A percentile compares a stretch with the other conserved stretches of the same genome.
These are phyloP conservation scores for Camponotus pennsylvanicus DNA, from an alignment of 1,140 invertebrate genomes.

Conservation along the genomic window DNA sequence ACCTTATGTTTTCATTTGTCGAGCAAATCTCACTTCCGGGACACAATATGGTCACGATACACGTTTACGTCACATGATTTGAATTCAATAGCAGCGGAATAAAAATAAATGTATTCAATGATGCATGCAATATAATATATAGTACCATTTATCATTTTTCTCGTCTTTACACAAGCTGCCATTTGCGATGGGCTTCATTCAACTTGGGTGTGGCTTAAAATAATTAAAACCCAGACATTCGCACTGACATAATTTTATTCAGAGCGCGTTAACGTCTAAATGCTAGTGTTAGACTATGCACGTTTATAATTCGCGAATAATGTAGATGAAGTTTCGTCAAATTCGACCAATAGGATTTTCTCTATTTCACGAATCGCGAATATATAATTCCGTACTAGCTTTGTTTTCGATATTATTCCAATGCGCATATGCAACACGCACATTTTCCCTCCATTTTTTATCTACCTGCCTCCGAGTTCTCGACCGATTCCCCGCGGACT, in stretches of 20 bases:
- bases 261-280: conserved; percentile 3
- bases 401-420: conserved; percentile 20
- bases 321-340: too few relatives aligned
- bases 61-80: background rate
- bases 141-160: background rate
- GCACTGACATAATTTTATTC: conserved; percentile 40
- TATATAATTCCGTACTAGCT: too few relatives aligned
- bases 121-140: background rate
- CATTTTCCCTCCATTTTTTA: conserved; percentile 24
- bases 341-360: too few relatives aligned
- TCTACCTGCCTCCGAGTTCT: background rate
- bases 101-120: conserved; percentile 7
- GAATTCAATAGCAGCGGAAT: background rate
- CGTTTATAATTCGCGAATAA: too few relatives aligned
- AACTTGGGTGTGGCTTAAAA: background rate
- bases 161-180: conserved; percentile 2
- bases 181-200: background rate
- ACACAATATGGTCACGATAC: background rate
- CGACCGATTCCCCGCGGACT: conserved; percentile 7
- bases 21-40: conserved; percentile 1
- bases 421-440: background rate
- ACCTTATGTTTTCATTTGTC: background rate
- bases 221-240: conserved; percentile 11
- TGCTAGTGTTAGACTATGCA: too few relatives aligned
- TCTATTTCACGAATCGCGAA: too few relatives aligned